Conservation (phyloP, 64 coral and sea anemone genomes). For the Platygyra sinensis region DNA sequence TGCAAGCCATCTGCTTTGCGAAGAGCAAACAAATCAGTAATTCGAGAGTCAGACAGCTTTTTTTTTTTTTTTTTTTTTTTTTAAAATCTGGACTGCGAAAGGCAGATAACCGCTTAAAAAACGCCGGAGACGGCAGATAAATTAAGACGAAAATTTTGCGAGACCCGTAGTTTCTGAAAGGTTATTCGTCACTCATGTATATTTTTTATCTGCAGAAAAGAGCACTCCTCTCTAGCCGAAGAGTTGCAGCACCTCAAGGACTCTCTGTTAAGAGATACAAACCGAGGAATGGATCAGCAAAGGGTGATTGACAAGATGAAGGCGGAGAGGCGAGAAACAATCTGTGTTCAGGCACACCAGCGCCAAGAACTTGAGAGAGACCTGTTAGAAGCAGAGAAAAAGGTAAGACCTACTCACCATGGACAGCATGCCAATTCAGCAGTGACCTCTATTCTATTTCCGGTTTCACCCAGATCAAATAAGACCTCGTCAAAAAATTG, state of each 20-base stretch:
- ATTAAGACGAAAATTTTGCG: too few species aligned
- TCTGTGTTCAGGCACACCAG: slow-evolving; percentile 50
- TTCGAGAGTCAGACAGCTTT: too few species aligned
- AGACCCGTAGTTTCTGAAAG: too few species aligned
- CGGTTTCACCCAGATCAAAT: not conserved
- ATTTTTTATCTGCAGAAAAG: slow-evolving; percentile 5
- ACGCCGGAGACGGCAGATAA: too few species aligned
- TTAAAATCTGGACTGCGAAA: too few species aligned
- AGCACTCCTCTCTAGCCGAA: slow-evolving; percentile 14
- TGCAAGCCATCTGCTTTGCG: too few species aligned
- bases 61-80: too few species aligned
- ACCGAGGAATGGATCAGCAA: slow-evolving; percentile 44
- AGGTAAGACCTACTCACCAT: not conserved
- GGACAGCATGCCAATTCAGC: too few species aligned
- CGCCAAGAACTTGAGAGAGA: slow-evolving; percentile 52
- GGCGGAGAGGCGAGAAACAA: slow-evolving; percentile 55
- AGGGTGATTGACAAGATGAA: slow-evolving; percentile 57
- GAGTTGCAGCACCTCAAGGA: slow-evolving; percentile 39
- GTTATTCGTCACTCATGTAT: not conserved
- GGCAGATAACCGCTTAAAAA: too few species aligned
- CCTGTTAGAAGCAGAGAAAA: slow-evolving; percentile 18
- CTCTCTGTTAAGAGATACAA: slow-evolving; percentile 43
- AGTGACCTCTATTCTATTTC: not conserved
- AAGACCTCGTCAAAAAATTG: too few species aligned
- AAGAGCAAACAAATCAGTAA: too few species aligned